Conservation (phyloP, 2,888 invertebrate species). For the Calameuta idolon region DNA sequence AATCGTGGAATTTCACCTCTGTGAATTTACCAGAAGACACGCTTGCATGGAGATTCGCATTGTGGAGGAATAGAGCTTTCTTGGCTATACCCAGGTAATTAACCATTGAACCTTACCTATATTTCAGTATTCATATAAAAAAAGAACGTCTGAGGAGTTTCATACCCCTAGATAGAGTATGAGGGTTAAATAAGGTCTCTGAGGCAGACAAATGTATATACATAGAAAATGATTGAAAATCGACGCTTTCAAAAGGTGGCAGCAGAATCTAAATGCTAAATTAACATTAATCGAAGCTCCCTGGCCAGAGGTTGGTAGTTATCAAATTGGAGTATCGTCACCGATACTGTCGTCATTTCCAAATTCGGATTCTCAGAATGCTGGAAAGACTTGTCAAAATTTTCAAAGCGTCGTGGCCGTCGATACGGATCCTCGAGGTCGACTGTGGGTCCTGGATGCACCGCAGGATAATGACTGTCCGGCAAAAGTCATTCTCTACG, state of each 20-base stretch:
- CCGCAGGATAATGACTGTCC: constrained; percentile 56
- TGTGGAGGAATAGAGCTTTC: constrained; percentile 65
- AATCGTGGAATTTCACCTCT: constrained; percentile 29
- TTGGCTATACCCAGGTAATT: constrained; percentile 62
- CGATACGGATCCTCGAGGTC: constrained; percentile 62
- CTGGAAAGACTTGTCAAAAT: constrained; percentile 51
- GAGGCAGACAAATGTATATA: background rate
- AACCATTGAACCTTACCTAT: background rate
- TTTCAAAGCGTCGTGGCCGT: constrained; percentile 63
- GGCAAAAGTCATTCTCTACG: constrained; percentile 65
- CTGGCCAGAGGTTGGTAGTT: constrained; percentile 53
- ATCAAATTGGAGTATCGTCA: constrained; percentile 3
- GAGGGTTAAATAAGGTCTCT: background rate
- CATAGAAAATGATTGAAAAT: background rate
- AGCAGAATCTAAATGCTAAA: constrained; percentile 7
- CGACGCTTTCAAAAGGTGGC: constrained; percentile 19
- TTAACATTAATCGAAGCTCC: constrained; percentile 62
- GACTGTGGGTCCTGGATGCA: constrained; percentile 68
- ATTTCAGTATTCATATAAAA: background rate
- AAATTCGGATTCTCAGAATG: constrained; percentile 20
- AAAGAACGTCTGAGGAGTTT: background rate
- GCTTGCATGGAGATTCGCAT: constrained; percentile 58
- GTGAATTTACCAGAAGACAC: constrained; percentile 38
- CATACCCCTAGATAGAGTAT: background rate
- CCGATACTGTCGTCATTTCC: constrained; percentile 25